Conservation (phyloP, 2,888 invertebrate species). For the Cecidostiba fungosa region DNA sequence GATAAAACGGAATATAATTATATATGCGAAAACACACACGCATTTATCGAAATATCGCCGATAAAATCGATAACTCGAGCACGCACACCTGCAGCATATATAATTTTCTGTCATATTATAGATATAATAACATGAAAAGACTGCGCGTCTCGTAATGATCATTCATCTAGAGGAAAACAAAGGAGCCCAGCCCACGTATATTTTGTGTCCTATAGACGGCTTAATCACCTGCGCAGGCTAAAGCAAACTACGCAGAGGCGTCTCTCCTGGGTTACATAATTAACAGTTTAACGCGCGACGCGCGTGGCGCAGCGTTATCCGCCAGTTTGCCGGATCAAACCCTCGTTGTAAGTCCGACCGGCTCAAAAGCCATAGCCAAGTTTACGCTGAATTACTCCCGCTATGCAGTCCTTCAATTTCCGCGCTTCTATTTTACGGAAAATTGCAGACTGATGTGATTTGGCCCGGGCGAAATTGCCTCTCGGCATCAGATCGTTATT, state of each 20-base stretch:
- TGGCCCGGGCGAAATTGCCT: background rate
- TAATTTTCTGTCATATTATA: constrained; percentile 4
- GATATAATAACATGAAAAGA: too few relatives aligned
- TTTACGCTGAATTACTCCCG: constrained; percentile 31
- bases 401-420: constrained; percentile 45
- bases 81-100: constrained; percentile 11
- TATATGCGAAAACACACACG: background rate
- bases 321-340: background rate
- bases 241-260: background rate
- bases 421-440: constrained; percentile 41
- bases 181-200: background rate
- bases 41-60: constrained; percentile 18
- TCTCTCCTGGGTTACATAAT: constrained; percentile 29
- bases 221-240: constrained; percentile 9
- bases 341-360: constrained; percentile 14
- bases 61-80: background rate
- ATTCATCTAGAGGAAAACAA: constrained; percentile 31
- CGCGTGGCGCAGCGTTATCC: too few relatives aligned
- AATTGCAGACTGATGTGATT: constrained; percentile 53
- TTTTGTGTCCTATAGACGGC: background rate
- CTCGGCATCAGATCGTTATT: background rate
- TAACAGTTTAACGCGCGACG: constrained; percentile 51
- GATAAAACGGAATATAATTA: background rate
- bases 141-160: constrained; percentile 11
- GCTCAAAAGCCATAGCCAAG: background rate